Evolutionary conservation across 2,113 vertebrate species (phyloP).

Genomic region (Ceyx cyanopectus): DNA sequence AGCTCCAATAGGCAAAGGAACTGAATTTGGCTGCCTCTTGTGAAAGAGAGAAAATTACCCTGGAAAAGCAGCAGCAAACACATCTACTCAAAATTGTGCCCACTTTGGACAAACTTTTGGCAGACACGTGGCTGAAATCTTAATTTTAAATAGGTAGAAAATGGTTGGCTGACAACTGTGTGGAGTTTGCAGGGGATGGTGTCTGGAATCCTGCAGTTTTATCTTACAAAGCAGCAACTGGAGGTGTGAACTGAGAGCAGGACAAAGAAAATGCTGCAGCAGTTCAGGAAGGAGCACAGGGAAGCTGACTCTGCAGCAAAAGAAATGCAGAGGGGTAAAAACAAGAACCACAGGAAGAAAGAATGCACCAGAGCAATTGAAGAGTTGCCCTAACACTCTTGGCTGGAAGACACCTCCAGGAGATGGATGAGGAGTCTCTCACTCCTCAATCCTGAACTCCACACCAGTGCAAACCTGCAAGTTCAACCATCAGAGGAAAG

Average conservation of each 20-base stretch:
- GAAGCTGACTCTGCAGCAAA: neutral
- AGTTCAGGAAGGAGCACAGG: neutral
- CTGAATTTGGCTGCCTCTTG: neutral
- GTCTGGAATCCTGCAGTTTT: neutral
- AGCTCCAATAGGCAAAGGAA: neutral
- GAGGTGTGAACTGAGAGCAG: neutral
- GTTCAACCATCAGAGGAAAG: neutral
- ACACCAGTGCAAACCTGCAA: neutral
- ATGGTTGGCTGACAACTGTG: neutral
- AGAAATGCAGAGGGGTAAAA: neutral
- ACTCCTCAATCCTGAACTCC: neutral
- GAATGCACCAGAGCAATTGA: neutral
- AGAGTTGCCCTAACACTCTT: neutral
- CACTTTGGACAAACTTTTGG: neutral
- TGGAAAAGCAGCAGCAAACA: neutral
- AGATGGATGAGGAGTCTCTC: neutral
- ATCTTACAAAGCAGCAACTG: neutral
- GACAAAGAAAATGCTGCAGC: neutral
- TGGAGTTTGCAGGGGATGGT: neutral
- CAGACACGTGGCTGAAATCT: neutral
- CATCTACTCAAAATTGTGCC: neutral
- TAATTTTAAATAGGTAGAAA: neutral
- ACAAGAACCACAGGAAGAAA: neutral
- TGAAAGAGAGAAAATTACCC: neutral
- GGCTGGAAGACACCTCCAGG: neutral